These are phyloP conservation scores for Calosoma granatense DNA, from an alignment of 1,140 invertebrate genomes.

Conservation along the genomic window DNA sequence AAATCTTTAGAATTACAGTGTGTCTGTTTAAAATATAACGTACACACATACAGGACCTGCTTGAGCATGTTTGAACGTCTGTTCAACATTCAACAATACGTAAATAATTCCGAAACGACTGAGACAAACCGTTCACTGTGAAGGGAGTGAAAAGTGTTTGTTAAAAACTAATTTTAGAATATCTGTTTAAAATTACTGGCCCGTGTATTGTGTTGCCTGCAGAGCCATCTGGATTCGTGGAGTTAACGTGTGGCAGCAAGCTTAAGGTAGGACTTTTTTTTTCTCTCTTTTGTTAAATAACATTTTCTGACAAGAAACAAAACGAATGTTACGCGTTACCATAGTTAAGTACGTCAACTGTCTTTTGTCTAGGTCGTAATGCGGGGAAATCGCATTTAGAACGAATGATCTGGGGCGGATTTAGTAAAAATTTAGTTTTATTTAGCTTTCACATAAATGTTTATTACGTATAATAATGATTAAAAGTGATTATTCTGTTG, in stretches of 20 bases:
- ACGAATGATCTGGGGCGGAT: not conserved
- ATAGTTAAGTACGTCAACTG: not conserved
- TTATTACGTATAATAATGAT: no score
- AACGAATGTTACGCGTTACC: not conserved
- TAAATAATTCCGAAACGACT: not conserved
- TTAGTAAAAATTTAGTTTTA: no score
- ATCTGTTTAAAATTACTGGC: conserved; percentile 6
- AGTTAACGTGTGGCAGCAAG: not conserved
- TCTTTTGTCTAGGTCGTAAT: no score
- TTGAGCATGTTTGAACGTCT: not conserved
- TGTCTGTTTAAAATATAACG: not conserved
- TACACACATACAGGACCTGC: no score
- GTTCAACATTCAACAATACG: not conserved
- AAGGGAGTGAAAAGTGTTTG: conserved; percentile 1
- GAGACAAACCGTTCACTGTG: not conserved
- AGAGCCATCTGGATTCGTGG: not conserved
- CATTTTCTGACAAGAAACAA: not conserved
- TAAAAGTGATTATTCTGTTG: no score
- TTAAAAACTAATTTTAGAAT: conserved; percentile 9
- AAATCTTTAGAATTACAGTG: not conserved
- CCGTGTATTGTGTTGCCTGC: not conserved
- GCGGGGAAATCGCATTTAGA: no score
- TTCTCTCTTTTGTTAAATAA: no score
- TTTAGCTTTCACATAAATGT: no score
- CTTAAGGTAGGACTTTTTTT: not conserved